Base-by-base conservation (phyloP, 92 coral and sea anemone genomes). In the Phenganax marumi region DNA sequence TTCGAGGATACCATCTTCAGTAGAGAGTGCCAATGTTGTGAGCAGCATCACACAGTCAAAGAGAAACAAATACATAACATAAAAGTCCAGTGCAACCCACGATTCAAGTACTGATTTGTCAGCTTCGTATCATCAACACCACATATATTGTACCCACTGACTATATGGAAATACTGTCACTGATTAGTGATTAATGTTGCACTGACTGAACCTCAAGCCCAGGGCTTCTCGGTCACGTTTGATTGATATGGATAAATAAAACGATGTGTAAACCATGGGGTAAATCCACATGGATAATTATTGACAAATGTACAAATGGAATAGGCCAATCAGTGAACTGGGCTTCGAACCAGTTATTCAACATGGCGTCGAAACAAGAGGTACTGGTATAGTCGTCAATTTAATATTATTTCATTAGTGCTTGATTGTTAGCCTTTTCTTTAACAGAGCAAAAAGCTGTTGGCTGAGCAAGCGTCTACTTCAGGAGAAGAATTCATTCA, bases 401-500 rank as follows among this genome's bases (percentile, higher is more conserved):
- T 17, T 81, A 51, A 17, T 19, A 52, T 33, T 13, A 23, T 33
- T 61, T 22, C 2, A 50, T n/a, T 48, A 19, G 17, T 47, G 8
- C 1, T 7, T 0, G 33, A 52, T 14, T 13, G 11, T 2, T 33
- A 12, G 8, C n/a, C 77, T 84, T 25, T 49, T 70, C 0, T 13
- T 75, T 84, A 5, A 5, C 63, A 93, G 99, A 89, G 61, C 53
- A 49, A 89, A 50, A 90, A 91, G 85, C 86, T 84, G 18, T 89
- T 97, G 60, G 85, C 89, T 23, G 99, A 96, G 10, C 93, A 89
- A 76, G 99, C 99, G 18, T 89, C 91, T 13, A 90, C 88, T 65
- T 90, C 97, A 0, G 99, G 97, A 18, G 99, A 96, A 75, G 86
- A 87, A 84, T 96, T 96, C 51, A 90, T 97, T 78, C 85, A 86